These are phyloP conservation scores for Cavia aperea DNA, from an alignment of 2,113 vertebrate species.

Conservation along the genomic window DNA sequence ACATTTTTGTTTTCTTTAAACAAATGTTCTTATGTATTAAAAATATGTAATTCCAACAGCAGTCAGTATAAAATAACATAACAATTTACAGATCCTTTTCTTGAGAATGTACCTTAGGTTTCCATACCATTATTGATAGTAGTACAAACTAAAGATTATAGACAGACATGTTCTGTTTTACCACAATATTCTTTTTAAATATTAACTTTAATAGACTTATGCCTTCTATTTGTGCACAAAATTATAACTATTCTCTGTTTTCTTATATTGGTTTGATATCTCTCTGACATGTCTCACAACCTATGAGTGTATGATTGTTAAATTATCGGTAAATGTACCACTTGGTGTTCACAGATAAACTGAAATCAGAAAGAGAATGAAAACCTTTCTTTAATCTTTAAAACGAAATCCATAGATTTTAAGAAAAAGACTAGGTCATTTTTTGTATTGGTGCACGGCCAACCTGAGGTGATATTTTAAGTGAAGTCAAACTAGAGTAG, in stretches of 20 bases:
- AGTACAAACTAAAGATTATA: background rate
- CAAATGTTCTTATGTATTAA: background rate
- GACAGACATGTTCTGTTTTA: background rate
- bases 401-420: background rate
- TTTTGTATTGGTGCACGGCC: background rate
- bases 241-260: background rate
- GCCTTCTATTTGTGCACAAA: background rate
- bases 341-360: background rate
- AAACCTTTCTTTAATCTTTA: background rate
- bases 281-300: background rate
- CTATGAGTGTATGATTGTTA: background rate
- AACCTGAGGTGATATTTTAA: background rate
- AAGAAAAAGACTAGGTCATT: background rate
- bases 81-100: conserved; percentile 17
- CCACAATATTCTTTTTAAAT: background rate
- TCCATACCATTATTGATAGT: background rate
- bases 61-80: background rate
- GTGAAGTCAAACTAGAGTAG: background rate
- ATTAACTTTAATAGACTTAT: background rate
- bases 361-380: background rate
- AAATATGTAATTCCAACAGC: background rate
- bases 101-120: background rate
- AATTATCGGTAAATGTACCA: background rate
- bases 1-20: background rate
- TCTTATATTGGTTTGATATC: background rate